These are phyloP conservation scores for Tanypteryx hageni DNA, from an alignment of 2,888 invertebrate species.

Conservation along the genomic window DNA sequence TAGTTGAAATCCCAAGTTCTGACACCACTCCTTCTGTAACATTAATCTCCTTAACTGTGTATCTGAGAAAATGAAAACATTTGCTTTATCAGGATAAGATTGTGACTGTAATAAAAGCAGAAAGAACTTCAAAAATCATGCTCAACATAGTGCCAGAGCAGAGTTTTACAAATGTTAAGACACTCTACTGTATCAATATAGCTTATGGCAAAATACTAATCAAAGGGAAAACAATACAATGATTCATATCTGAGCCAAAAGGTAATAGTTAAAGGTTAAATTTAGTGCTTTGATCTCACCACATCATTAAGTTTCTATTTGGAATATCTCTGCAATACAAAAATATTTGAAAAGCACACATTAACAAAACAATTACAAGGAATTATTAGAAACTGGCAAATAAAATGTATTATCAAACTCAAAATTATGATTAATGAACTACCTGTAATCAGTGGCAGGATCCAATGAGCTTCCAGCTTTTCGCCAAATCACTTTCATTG, in stretches of 20 bases:
- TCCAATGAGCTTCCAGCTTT: slow-evolving; percentile 67
- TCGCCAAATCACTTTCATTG: slow-evolving; percentile 70
- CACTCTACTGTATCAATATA: too few relatives aligned
- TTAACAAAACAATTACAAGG: too few relatives aligned
- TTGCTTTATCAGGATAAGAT: slow-evolving; percentile 10
- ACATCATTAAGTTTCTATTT: too few relatives aligned
- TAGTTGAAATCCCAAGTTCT: slow-evolving; percentile 72
- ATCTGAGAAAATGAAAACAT: slow-evolving; percentile 65
- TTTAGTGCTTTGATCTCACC: too few relatives aligned
- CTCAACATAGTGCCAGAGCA: too few relatives aligned
- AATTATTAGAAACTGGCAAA: background rate
- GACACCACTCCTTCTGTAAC: slow-evolving; percentile 71
- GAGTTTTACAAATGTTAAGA: too few relatives aligned
- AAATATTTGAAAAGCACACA: too few relatives aligned
- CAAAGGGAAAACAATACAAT: too few relatives aligned
- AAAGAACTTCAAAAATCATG: background rate
- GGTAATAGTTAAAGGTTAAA: too few relatives aligned
- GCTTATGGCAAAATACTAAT: too few relatives aligned
- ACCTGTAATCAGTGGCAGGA: slow-evolving; percentile 65
- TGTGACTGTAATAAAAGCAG: background rate
- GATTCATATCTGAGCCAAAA: too few relatives aligned
- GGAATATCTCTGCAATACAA: too few relatives aligned
- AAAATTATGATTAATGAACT: background rate
- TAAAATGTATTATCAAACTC: background rate
- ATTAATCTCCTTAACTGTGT: slow-evolving; percentile 69